These are phyloP conservation scores for Dasysyrphus tricinctus DNA, from an alignment of 2,888 invertebrate species.

Conservation along the genomic window DNA sequence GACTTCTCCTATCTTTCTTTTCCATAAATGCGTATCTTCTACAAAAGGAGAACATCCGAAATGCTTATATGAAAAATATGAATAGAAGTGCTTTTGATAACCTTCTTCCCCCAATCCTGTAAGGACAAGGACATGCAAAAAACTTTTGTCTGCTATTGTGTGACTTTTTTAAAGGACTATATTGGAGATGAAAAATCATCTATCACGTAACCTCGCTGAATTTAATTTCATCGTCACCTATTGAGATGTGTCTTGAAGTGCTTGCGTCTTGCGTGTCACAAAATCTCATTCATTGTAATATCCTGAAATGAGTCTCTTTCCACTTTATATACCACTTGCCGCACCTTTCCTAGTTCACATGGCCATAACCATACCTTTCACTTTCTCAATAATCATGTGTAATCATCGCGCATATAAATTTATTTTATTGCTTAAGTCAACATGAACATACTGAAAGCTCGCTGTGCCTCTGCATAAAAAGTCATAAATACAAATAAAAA, in stretches of 20 bases:
- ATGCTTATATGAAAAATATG: not conserved
- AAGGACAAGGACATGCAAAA: not conserved
- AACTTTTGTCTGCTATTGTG: not conserved
- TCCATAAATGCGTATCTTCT: no score
- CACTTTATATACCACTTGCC: constrained; percentile 23
- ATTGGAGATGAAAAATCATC: not conserved
- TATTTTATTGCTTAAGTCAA: constrained; percentile 64
- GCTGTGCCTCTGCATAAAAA: constrained; percentile 16
- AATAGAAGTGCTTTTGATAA: not conserved
- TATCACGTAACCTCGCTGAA: not conserved
- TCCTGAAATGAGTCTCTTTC: constrained; percentile 24
- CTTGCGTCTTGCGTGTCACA: not conserved
- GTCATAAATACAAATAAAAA: constrained; percentile 64
- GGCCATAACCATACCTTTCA: constrained; percentile 1
- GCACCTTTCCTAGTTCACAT: not conserved
- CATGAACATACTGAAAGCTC: not conserved
- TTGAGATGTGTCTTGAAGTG: not conserved
- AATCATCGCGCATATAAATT: constrained; percentile 44
- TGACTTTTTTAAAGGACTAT: not conserved
- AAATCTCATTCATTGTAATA: not conserved
- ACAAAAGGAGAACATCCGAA: no score
- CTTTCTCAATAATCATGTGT: constrained; percentile 27
- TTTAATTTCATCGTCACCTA: not conserved
- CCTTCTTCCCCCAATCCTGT: not conserved
- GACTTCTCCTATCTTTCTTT: no score